Evolutionary conservation across 1,140 invertebrate genomes (phyloP).

Genomic region (Lepidurus apus): DNA sequence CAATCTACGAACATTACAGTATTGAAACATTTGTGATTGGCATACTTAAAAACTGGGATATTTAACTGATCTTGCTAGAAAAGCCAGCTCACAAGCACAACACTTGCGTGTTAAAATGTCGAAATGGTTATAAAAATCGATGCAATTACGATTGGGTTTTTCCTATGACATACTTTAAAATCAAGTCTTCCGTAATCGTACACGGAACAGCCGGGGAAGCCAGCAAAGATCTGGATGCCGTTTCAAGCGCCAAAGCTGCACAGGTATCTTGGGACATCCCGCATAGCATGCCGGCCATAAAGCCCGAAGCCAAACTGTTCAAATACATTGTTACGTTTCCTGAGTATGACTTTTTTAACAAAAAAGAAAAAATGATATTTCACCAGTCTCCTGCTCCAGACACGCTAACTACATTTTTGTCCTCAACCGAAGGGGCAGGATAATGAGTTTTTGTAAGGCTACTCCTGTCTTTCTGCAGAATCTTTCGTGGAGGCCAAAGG

Average conservation of each 20-base stretch:
- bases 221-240: conserved; percentile 49
- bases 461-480: background rate
- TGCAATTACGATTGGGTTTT: background rate
- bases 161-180: background rate
- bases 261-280: conserved; percentile 46
- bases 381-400: conserved; percentile 53
- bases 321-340: conserved; percentile 33
- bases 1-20: no score
- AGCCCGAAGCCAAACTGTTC: conserved; percentile 50
- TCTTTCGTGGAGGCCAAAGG: background rate
- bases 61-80: no score
- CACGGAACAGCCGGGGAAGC: conserved; percentile 31
- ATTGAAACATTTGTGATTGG: no score
- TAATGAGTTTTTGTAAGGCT: conserved; percentile 24
- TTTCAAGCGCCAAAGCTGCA: conserved; percentile 47
- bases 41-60: no score
- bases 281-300: conserved; percentile 49
- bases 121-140: background rate
- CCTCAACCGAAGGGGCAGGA: conserved; percentile 38
- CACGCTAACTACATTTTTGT: conserved; percentile 47
- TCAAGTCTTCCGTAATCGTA: background rate
- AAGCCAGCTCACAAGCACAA: background rate
- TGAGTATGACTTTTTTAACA: conserved; percentile 37
- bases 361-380: conserved; percentile 32
- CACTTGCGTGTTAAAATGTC: background rate